Evolutionary conservation across 92 coral and sea anemone species (phyloP).

Genomic region (Isaurus tuberculatus): DNA sequence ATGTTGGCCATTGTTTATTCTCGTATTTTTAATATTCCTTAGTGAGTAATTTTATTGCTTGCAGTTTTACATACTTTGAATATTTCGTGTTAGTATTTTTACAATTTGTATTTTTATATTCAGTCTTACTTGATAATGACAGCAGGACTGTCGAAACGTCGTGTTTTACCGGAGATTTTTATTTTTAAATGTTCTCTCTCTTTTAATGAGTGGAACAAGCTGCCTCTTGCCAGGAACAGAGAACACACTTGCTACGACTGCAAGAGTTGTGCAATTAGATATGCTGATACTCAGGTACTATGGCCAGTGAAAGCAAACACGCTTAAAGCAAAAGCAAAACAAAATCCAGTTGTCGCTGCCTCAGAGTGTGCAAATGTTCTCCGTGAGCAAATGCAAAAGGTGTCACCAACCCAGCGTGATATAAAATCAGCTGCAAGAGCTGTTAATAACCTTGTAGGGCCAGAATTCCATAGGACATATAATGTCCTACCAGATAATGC

Average conservation of each 20-base stretch:
- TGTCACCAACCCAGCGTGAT: constrained; percentile 9
- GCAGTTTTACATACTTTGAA: no score
- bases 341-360: constrained; percentile 50
- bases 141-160: no score
- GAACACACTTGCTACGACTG: constrained; percentile 62
- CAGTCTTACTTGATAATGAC: no score
- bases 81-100: no score
- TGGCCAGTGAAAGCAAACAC: constrained; percentile 54
- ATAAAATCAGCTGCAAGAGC: constrained; percentile 21
- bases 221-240: constrained; percentile 30
- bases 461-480: constrained; percentile 31
- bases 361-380: constrained; percentile 39
- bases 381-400: constrained; percentile 11
- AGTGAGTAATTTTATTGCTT: no score
- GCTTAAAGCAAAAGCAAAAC: constrained; percentile 56
- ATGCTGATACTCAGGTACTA: constrained; percentile 35
- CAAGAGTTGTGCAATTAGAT: constrained; percentile 54
- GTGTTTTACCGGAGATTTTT: no score
- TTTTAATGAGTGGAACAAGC: constrained; percentile 41
- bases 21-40: no score
- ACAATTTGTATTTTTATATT: no score
- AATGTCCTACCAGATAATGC: constrained; percentile 7
- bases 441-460: constrained; percentile 26
- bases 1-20: no score
- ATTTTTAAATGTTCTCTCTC: no score